Percentiles rank a stretch among this genome's conserved stretches.
Conservation (phyloP, 2,797 vertebrate genomes). For the Epinephelus malabaricus region DNA sequence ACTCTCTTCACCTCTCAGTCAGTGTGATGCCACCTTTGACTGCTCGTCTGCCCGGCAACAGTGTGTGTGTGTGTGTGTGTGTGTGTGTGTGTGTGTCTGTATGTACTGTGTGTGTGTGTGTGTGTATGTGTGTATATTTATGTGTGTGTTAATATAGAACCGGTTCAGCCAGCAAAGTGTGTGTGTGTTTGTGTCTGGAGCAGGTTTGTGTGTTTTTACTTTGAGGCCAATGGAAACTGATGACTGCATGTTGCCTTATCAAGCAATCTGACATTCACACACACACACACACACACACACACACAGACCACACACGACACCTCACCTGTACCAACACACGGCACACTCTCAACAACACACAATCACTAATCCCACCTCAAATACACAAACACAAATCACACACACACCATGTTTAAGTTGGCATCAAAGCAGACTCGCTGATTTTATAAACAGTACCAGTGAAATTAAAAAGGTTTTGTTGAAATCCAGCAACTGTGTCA, state of each 20-base stretch:
- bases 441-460: constrained; percentile 88
- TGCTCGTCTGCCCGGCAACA: constrained; percentile 57
- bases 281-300: constrained; percentile 44
- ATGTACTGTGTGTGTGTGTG: constrained; percentile 58
- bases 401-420: constrained; percentile 78
- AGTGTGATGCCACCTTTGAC: constrained; percentile 46
- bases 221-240: constrained; percentile 82
- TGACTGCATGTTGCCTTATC: constrained; percentile 89
- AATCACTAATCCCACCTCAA: constrained; percentile 30
- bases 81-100: constrained; percentile 34
- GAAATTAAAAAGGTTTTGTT: constrained; percentile 89
- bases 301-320: constrained; percentile 14
- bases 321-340: constrained; percentile 35
- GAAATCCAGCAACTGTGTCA: constrained; percentile 78
- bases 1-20: constrained; percentile 44
- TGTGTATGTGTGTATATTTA: constrained; percentile 47
- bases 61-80: constrained; percentile 53
- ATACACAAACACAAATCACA: constrained; percentile 58
- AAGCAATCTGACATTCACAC: constrained; percentile 75
- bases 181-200: constrained; percentile 67
- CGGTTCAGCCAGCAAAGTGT: constrained; percentile 72
- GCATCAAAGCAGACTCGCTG: constrained; percentile 85
- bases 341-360: constrained; percentile 38
- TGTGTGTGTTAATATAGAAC: constrained; percentile 66
- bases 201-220: constrained; percentile 81